Conservation (phyloP, 2,888 invertebrate genomes). For the Rhagophthalmus giganteus region DNA sequence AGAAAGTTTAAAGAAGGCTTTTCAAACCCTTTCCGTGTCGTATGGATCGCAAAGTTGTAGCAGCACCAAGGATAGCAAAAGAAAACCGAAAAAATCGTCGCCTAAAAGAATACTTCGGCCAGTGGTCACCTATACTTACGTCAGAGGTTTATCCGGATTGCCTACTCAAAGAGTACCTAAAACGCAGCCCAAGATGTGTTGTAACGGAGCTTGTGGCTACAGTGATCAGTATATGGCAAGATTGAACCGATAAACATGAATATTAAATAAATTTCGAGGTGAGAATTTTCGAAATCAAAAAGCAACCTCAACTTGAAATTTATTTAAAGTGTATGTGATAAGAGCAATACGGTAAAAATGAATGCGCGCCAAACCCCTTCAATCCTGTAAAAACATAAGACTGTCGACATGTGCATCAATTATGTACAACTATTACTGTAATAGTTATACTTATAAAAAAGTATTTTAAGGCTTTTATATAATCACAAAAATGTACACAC, state of each 20-base stretch:
- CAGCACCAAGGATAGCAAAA: conserved; percentile 51
- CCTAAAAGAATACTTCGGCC: conserved; percentile 77
- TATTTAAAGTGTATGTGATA: conserved; percentile 12
- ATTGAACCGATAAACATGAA: conserved; percentile 43
- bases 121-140: conserved; percentile 79
- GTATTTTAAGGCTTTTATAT: conserved; percentile 18
- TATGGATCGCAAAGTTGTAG: conserved; percentile 68
- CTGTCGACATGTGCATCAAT: conserved; percentile 13
- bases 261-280: background rate
- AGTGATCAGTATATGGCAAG: conserved; percentile 48
- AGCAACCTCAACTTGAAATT: conserved; percentile 8
- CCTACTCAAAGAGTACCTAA: conserved; percentile 81
- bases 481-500: conserved; percentile 17
- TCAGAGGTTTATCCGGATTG: conserved; percentile 77
- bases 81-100: conserved; percentile 62
- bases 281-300: background rate
- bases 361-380: conserved; percentile 6
- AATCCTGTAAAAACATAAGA: conserved; percentile 13
- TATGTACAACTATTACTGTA: conserved; percentile 12
- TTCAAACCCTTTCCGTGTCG: conserved; percentile 66
- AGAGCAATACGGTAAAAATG: conserved; percentile 14
- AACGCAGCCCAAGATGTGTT: conserved; percentile 45
- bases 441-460: conserved; percentile 1
- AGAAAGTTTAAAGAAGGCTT: conserved; percentile 71
- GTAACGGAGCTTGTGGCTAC: conserved; percentile 47